Base-by-base conservation (phyloP, 2,888 invertebrate genomes). In the Gastracanthus pulcherrimus region DNA sequence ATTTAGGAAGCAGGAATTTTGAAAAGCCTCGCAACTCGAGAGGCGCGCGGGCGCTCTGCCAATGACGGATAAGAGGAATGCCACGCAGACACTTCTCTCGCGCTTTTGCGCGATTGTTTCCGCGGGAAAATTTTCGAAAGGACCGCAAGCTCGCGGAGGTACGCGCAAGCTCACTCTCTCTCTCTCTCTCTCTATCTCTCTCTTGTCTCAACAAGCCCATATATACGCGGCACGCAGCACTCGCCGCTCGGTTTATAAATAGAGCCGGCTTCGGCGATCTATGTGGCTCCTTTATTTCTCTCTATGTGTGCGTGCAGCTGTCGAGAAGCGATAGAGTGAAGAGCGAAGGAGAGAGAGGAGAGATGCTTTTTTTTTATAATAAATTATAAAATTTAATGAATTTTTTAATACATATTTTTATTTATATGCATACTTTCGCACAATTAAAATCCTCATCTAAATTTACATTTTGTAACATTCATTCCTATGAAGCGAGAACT, bases 171-270 rank as follows among this genome's bases (percentile, higher is more conserved):
- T n/a, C n/a, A n/a, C n/a, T n/a, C n/a, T n/a, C n/a, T n/a, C n/a
- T n/a, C n/a, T n/a, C n/a, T n/a, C n/a, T n/a, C n/a, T n/a, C n/a
- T n/a, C n/a, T n/a, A n/a, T n/a, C n/a, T n/a, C n/a, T n/a, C 26
- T 16, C 34, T 3, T 34, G 45, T 36, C 2, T 16, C 31, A 4
- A 48, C 26, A 67, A 41, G 31, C 29, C 31, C 58, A 41, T 45
- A 45, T 34, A 69, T 45, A 67, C 31, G 13, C 51, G 4, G 7
- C 19, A 58, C 26, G 55, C 11, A 29, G 11, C 16, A 29, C 34
- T 29, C 51, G 31, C 36, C 34, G n/a, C 26, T 11, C 2, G 19
- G 60, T 81, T 84, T 87, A 87, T 88, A 86, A 87, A 89, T 88
- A 88, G 86, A 82, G 75, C n/a, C 6, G 34, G 48, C 72, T 76